Evolutionary conservation across 1,140 invertebrate species (phyloP), one percentile per base, ranked within the genome.

Genomic region (Lasioglossum albipes): DNA sequence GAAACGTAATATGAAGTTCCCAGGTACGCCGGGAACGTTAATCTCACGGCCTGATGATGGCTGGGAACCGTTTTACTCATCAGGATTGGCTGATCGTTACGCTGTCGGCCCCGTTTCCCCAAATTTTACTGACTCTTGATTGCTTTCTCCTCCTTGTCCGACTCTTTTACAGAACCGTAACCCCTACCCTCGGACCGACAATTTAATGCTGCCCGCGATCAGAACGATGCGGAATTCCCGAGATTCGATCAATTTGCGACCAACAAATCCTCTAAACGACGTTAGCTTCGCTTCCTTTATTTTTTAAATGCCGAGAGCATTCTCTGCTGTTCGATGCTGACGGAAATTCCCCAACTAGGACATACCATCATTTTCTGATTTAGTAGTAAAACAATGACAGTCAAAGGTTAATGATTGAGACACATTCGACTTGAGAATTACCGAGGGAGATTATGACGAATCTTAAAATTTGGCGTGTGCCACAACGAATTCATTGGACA

Each of bases 1-100:
- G 77, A 87, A 87, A 76, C 76, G 81, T 74, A 83, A 87, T 87
- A 87, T 86, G 76, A 86, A 87, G 73, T 86, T 75, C 52, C 71
- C 73, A 83, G 42, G n/a, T 57, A 70, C 64, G 64, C 36, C 52
- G 52, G 75, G n/a, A 59, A 36, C 75, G 80, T 78, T 85, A 86
- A 86, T 86, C 81, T 75, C 67, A 78, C 68, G 54, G 54, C 18
- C 52, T 69, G 80, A 57, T 74, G 62, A 70, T 59, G 66, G 36
- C 20, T 18, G 57, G 64, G 18, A 84, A 85, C 42, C 75, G 75
- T 79, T 85, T 80, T 82, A 84, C 72, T 84, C 70, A 54, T 65
- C 61, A 71, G 78, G 66, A 85, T 80, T 80, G 79, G 65, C 62
- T 75, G 12, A 42, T 75, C 65, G 72, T 59, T 75, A 54, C 45